Conservation (phyloP, 2,888 invertebrate species). For the Mesorhabditis spiculigera region DNA sequence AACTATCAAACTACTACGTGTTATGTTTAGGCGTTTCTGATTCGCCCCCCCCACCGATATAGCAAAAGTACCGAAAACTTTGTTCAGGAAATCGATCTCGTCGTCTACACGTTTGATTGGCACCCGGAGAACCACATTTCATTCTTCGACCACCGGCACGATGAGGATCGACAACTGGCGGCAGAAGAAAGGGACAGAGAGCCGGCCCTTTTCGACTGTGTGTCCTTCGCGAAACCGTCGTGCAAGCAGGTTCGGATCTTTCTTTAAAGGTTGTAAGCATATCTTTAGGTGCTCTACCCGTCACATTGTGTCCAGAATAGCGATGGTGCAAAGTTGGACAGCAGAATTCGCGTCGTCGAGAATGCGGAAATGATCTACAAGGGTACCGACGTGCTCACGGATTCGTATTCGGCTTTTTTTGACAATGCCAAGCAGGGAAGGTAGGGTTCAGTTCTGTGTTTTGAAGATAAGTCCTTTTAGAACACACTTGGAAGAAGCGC, state of each 20-base stretch:
- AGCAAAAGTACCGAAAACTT: neutral
- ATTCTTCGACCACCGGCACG: conserved; percentile 78
- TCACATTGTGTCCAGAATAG: conserved; percentile 90
- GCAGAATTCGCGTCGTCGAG: conserved; percentile 67
- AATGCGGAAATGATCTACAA: conserved; percentile 57
- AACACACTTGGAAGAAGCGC: conserved; percentile 77
- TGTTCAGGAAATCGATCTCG: conserved; percentile 59
- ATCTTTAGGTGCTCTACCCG: conserved; percentile 82
- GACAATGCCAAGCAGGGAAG: conserved; percentile 80
- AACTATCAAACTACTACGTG: no score
- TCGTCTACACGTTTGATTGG: conserved; percentile 70
- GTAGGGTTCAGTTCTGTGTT: conserved; percentile 14
- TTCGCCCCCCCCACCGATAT: no score
- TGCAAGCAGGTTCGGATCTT: no score
- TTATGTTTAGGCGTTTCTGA: no score
- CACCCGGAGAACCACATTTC: conserved; percentile 93
- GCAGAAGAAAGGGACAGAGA: conserved; percentile 43
- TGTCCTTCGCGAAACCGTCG: conserved; percentile 82
- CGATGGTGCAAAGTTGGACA: conserved; percentile 89
- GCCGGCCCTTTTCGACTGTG: conserved; percentile 74
- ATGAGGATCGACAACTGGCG: conserved; percentile 41
- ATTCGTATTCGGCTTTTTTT: conserved; percentile 97
- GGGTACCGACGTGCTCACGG: conserved; percentile 88
- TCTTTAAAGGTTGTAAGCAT: no score
- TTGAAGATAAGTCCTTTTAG: conserved; percentile 62